Base-by-base conservation (phyloP, 1,140 invertebrate genomes). In the Drosophila kurseongensis region DNA sequence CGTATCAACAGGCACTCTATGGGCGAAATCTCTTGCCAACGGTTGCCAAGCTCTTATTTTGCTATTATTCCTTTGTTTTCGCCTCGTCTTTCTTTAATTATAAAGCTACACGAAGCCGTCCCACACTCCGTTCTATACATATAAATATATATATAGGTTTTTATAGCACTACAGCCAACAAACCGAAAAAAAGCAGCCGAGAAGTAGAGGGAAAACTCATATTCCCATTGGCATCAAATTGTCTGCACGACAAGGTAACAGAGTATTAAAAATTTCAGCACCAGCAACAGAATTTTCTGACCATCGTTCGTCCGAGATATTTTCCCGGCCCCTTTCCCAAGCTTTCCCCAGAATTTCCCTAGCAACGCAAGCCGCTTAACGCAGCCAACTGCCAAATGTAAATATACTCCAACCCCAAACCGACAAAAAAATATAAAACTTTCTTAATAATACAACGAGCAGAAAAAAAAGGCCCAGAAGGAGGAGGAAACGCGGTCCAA, bases 201-300 rank as follows among this genome's bases (percentile, higher is more conserved):
- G 44, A 71, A 8, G 65, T 35, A 29, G 23, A 29, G 40, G 54
- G 14, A 60, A 76, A 66, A 55, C 63, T 77, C 74, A 76, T 75
- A 82, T 82, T 82, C 82, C 81, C 81, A 81, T 78, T 85, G 82
- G 78, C 82, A 88, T 75, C 71, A 86, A 86, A 88, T 86, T 82
- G 82, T 86, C 82, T 86, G 79, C 78, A 74, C 47, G 82, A 80
- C 66, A 88, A 86, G 82, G 82, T 85, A 85, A 85, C 78, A 86
- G 75, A 82, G 78, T 88, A 88, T 88, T 86, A 88, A 88, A 78
- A 88, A 82, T 88, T 86, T 86, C 79, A 88, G 66, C 83, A 86
- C 78, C 75, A 67, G 48, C 59, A 82, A 58, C 72, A 60, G 62
- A 60, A 60, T 80, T 77, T 74, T 68, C 73, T 85, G 82, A 86